Conservation (phyloP, 2,113 vertebrate species). For the Hoplias malabaricus region DNA sequence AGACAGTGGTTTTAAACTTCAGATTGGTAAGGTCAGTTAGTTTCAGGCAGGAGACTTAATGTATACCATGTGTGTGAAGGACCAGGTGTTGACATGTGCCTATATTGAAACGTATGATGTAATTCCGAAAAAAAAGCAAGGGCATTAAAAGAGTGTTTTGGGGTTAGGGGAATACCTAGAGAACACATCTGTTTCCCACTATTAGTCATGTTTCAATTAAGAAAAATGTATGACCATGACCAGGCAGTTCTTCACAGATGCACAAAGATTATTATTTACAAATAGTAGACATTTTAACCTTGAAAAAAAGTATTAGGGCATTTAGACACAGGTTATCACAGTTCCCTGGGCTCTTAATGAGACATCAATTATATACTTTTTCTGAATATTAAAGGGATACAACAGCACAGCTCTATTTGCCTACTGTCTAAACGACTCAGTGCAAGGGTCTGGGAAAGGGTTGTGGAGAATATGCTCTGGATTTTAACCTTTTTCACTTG, state of each 20-base stretch:
- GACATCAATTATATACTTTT: too few species aligned
- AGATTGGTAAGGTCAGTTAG: background rate
- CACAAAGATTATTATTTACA: background rate
- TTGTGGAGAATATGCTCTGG: too few species aligned
- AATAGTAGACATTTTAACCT: background rate
- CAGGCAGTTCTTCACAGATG: background rate
- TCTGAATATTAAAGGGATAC: too few species aligned
- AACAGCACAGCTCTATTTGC: too few species aligned
- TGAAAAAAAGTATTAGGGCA: background rate
- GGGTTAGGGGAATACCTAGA: background rate
- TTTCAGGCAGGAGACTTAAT: background rate
- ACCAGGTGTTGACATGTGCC: slow-evolving; percentile 24
- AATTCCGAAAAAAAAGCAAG: slow-evolving; percentile 23
- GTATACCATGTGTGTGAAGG: background rate
- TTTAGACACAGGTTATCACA: too few species aligned
- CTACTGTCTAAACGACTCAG: too few species aligned
- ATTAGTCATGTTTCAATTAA: slow-evolving; percentile 19
- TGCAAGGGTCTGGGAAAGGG: too few species aligned
- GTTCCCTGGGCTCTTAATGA: too few species aligned
- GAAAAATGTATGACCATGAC: background rate
- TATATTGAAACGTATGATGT: slow-evolving; percentile 29
- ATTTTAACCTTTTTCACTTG: too few species aligned
- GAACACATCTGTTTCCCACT: slow-evolving; percentile 14
- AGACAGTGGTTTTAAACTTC: background rate
- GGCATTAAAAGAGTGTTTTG: slow-evolving; percentile 1